Evolutionary conservation across 1,140 invertebrate species (phyloP).

Genomic region (Lanistes nyassanus): DNA sequence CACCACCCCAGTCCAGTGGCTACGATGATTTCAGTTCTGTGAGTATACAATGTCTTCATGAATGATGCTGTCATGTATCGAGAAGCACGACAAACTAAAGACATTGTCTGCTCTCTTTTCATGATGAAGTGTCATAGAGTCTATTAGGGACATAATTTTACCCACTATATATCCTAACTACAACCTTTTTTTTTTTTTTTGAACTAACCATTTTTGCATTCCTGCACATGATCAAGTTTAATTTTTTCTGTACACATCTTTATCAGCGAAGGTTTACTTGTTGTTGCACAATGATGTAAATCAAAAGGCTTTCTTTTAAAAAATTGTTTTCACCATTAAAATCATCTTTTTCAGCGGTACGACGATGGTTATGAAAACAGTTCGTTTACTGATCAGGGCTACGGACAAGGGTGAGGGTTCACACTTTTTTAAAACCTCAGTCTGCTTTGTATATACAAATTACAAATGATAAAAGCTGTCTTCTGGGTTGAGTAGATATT

Average conservation of each 20-base stretch:
- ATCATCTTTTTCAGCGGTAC: conserved; percentile 21
- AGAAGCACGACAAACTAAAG: background rate
- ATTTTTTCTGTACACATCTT: too few relatives aligned
- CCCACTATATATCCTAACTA: too few relatives aligned
- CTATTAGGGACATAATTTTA: background rate
- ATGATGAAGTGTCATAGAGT: background rate
- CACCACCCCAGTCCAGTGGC: conserved; percentile 13
- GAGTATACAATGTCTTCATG: background rate
- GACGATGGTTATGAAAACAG: conserved; percentile 33
- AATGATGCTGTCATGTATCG: background rate
- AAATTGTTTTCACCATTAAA: background rate
- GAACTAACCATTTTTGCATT: too few relatives aligned
- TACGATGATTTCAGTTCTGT: conserved; percentile 42
- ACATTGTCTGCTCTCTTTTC: background rate
- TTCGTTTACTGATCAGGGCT: conserved; percentile 25
- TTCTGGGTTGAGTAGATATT: too few relatives aligned
- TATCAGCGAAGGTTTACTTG: background rate
- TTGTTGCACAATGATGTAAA: too few relatives aligned
- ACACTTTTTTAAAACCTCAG: background rate
- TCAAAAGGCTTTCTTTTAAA: too few relatives aligned
- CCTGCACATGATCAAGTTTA: too few relatives aligned
- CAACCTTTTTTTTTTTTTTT: too few relatives aligned
- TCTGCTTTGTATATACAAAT: too few relatives aligned
- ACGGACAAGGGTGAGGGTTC: conserved; percentile 23
- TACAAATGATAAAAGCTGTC: too few relatives aligned